Base-by-base conservation (phyloP, 2,888 invertebrate species). In the Oligia strigilis region DNA sequence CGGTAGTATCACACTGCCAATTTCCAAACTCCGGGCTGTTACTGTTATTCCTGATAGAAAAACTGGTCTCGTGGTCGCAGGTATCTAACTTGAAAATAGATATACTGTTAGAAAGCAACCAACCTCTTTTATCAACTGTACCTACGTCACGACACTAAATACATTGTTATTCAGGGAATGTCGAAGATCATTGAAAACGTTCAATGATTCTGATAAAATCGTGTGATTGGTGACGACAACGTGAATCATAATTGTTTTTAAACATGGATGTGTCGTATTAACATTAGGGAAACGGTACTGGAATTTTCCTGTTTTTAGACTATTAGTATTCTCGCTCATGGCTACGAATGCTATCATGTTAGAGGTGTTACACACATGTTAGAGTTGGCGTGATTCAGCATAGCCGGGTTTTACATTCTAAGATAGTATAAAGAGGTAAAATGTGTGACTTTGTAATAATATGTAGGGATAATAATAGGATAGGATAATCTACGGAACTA, bases 151-250 rank as follows among this genome's bases (percentile, higher is more conserved):
- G 5, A 52, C 0, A 9, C 43, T 43, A 43, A 36, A n/a, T 46
- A 29, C 40, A 67, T 84, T 86, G 58, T 80, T 82, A 82, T 87
- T 84, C 81, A 70, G 52, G n/a, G 17, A 71, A 82, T 76, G 87
- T 78, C 81, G 73, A 81, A 81, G 78, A 77, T 84, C 81, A 79
- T 75, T 74, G 71, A 55, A 74, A 84, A 67, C 64, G 29, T 75
- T 55, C 66, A 72, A 72, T 66, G 70, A 62, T 84, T 75, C 36
- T 76, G 77, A 74, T 75, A 78, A 76, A 77, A 75, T 69, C 29
- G 67, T 60, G 43, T 69, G 43, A 49, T 64, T 52, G 17, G 58
- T 86, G 80, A 84, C 75, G 87, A 19, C 29, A 40, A 13, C 13
- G 23, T 81, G 81, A 81, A 55, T 87, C 79, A 80, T 64, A 46